These are phyloP conservation scores for Protobothrops flavoviridis DNA, from an alignment of 2,113 vertebrate species.

Conservation along the genomic window DNA sequence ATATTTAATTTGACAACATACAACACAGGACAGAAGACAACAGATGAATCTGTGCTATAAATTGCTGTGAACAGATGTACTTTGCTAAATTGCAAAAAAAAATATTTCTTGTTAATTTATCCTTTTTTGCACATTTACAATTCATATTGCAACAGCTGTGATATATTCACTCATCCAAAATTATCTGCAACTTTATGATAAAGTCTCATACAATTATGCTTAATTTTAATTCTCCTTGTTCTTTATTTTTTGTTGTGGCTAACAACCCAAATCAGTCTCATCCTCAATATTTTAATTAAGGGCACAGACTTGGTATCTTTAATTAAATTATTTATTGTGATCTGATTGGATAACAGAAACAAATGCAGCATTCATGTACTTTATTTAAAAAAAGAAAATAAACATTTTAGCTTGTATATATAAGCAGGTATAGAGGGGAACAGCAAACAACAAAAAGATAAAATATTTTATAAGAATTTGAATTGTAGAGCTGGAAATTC, in stretches of 20 bases:
- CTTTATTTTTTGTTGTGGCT: not conserved
- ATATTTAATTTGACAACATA: not conserved
- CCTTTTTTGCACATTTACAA: not conserved
- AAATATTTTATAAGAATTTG: not conserved
- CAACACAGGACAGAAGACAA: not conserved
- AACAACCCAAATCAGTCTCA: not conserved
- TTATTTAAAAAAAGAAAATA: not conserved
- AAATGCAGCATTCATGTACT: not conserved
- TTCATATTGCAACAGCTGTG: not conserved
- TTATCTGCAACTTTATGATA: not conserved
- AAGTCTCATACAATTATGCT: not conserved
- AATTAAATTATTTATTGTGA: not conserved
- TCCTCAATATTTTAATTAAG: not conserved
- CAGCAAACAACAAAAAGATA: not conserved
- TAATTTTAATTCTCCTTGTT: not conserved
- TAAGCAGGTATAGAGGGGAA: not conserved
- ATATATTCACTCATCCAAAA: not conserved
- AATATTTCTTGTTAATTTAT: not conserved
- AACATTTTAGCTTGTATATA: not conserved
- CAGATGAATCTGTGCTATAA: not conserved
- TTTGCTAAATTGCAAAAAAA: not conserved
- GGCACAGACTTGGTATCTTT: not conserved
- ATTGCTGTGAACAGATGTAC: not conserved
- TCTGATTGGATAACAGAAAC: not conserved
- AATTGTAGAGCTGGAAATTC: not conserved